Percentiles rank a stretch among this genome's conserved stretches.
Evolutionary conservation across 2,797 vertebrate genomes (phyloP).

Genomic region (Phataginus tetradactyla): DNA sequence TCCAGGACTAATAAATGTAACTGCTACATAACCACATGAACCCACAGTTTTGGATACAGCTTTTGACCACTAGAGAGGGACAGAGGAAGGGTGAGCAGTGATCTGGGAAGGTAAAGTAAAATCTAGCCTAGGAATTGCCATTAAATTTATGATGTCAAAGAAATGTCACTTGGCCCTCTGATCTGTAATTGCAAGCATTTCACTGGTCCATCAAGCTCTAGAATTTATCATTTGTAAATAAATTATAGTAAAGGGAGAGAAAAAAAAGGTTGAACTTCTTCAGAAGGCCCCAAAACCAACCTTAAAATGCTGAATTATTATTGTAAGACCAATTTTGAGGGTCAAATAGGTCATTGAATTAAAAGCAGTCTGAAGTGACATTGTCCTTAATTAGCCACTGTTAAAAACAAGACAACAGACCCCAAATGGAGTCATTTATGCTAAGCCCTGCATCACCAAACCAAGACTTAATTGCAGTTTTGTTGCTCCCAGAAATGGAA

Average conservation of each 20-base stretch:
- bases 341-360: too few relatives aligned
- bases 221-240: neutral
- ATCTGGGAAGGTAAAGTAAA: neutral
- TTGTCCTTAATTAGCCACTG: neutral
- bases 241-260: neutral
- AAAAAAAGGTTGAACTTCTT: neutral
- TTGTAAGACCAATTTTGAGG: neutral
- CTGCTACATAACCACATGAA: neutral
- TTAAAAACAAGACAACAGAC: neutral
- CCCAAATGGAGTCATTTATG: neutral
- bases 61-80: neutral
- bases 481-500: neutral
- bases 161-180: neutral
- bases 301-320: conserved; percentile 16
- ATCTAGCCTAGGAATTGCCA: neutral
- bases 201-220: neutral
- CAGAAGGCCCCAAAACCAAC: neutral
- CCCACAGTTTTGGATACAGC: neutral
- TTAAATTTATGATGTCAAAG: neutral
- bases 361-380: neutral
- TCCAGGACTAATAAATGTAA: neutral
- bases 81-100: neutral
- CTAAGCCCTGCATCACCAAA: neutral
- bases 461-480: neutral
- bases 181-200: neutral